These are phyloP conservation scores for Porites rus DNA, from an alignment of 92 coral and sea anemone genomes.

Conservation along the genomic window DNA sequence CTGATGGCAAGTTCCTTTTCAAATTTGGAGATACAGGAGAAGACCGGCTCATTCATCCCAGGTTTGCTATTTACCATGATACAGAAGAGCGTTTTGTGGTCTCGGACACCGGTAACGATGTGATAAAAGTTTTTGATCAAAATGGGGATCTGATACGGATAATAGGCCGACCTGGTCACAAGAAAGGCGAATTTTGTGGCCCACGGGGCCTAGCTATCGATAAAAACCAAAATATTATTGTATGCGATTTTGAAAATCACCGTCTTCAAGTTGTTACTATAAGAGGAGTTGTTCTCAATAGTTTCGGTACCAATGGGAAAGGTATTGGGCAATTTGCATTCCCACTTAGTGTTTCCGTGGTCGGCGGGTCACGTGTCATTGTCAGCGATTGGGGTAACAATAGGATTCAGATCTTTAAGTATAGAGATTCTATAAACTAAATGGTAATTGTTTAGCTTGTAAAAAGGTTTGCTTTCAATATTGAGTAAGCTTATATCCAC, in stretches of 20 bases:
- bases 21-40: constrained; percentile 85
- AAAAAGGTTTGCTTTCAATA: neutral
- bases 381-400: constrained; percentile 96
- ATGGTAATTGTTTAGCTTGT: neutral
- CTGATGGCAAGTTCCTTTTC: constrained; percentile 88
- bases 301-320: constrained; percentile 88
- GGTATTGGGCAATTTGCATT: constrained; percentile 96
- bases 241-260: constrained; percentile 92
- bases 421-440: constrained; percentile 53
- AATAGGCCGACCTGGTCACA: constrained; percentile 79
- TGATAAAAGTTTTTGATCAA: constrained; percentile 85
- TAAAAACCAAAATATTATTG: constrained; percentile 75
- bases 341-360: constrained; percentile 84
- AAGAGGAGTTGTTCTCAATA: constrained; percentile 78
- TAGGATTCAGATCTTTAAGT: constrained; percentile 86
- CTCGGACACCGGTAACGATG: constrained; percentile 90
- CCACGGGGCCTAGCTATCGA: constrained; percentile 90
- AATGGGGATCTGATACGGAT: constrained; percentile 74
- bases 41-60: constrained; percentile 82
- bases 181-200: constrained; percentile 83
- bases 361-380: constrained; percentile 72
- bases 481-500: neutral
- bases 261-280: constrained; percentile 80
- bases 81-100: constrained; percentile 77
- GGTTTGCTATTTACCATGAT: constrained; percentile 84